These are phyloP conservation scores for Darevskia nairensis DNA, from an alignment of 2,797 vertebrate genomes.

Conservation along the genomic window DNA sequence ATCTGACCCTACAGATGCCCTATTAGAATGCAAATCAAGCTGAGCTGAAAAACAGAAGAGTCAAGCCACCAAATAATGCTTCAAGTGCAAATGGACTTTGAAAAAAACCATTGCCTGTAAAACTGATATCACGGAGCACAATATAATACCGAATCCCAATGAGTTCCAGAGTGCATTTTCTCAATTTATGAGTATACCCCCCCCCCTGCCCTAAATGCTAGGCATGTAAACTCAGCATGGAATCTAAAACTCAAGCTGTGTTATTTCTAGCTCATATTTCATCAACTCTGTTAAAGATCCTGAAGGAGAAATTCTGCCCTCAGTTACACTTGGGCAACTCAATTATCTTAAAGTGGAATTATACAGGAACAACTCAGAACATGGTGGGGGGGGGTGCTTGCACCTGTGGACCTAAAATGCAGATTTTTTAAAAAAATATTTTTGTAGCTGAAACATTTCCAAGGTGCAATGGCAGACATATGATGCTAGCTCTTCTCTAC, in stretches of 20 bases:
- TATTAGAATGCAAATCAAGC: constrained; percentile 47
- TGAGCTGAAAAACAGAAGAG: constrained; percentile 34
- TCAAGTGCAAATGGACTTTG: constrained; percentile 35
- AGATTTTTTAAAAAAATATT: constrained; percentile 17
- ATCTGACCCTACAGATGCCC: constrained; percentile 24
- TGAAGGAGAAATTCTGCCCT: constrained; percentile 8
- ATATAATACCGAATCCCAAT: constrained; percentile 5
- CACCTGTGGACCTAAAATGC: background rate
- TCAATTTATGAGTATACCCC: constrained; percentile 27
- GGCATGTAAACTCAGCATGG: constrained; percentile 30
- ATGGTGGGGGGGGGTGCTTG: background rate
- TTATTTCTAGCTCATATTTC: constrained; percentile 37
- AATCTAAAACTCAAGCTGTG: constrained; percentile 27
- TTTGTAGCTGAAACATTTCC: background rate
- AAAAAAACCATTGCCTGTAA: constrained; percentile 10
- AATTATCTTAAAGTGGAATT: constrained; percentile 32
- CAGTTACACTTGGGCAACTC: constrained; percentile 7
- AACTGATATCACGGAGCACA: constrained; percentile 33
- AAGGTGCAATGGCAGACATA: background rate
- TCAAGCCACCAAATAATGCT: constrained; percentile 23
- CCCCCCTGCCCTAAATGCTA: background rate
- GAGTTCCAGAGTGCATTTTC: background rate
- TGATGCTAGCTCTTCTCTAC: background rate
- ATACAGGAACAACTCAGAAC: constrained; percentile 22
- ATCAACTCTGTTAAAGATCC: constrained; percentile 32